These are phyloP conservation scores for Paguma larvata DNA, from an alignment of 2,797 vertebrate genomes.

Conservation along the genomic window DNA sequence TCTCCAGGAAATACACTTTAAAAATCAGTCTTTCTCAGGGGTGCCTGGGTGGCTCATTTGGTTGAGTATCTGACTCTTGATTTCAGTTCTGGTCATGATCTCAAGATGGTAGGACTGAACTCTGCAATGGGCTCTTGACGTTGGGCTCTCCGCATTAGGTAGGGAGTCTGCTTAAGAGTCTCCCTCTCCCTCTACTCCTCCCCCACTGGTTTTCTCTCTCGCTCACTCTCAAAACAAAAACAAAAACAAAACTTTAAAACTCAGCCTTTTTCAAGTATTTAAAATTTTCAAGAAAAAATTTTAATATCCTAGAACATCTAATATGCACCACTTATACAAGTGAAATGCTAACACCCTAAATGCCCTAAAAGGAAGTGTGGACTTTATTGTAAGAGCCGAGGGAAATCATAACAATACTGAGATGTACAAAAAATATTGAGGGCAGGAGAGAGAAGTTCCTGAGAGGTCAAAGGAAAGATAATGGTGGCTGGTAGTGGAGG, in stretches of 20 bases:
- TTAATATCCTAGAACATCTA: background rate
- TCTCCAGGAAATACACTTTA: background rate
- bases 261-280: background rate
- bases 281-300: background rate
- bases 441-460: background rate
- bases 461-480: background rate
- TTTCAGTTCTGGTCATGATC: too few relatives aligned
- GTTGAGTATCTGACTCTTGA: too few relatives aligned
- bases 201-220: too few relatives aligned
- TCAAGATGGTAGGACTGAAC: too few relatives aligned
- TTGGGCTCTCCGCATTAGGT: too few relatives aligned
- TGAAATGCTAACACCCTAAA: background rate
- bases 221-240: too few relatives aligned
- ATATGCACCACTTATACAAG: background rate
- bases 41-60: too few relatives aligned
- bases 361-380: background rate
- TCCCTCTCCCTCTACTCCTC: too few relatives aligned
- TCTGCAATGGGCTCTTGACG: too few relatives aligned
- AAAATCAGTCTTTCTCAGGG: constrained; percentile 1
- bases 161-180: too few relatives aligned
- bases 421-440: background rate
- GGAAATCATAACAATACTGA: background rate
- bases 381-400: background rate
- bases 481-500: background rate
- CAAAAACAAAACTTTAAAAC: background rate